Evolutionary conservation across 2,888 invertebrate genomes (phyloP).

Genomic region (Lissonota sp.): DNA sequence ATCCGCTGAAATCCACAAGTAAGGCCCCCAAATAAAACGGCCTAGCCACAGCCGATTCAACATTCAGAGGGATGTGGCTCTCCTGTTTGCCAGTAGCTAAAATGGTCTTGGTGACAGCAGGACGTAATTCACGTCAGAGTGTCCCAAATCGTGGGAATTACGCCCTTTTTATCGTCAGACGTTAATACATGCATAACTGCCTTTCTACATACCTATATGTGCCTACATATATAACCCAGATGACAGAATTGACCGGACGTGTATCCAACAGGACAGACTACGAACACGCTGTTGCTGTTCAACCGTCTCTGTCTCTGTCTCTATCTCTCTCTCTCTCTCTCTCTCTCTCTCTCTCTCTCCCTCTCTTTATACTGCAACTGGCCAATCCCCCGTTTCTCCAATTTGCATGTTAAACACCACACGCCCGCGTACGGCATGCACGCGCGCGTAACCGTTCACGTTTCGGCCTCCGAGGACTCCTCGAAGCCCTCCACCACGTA

Average conservation of each 20-base stretch:
- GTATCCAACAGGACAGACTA: slow-evolving; percentile 56
- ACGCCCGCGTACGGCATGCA: slow-evolving; percentile 52
- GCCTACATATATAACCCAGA: slow-evolving; percentile 4
- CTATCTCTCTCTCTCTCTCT: slow-evolving; percentile 32
- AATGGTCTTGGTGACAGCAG: no score
- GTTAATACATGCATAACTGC: slow-evolving; percentile 32
- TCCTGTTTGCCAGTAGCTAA: no score
- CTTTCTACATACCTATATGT: slow-evolving; percentile 13
- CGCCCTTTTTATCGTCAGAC: no score
- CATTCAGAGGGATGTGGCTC: no score
- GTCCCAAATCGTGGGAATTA: no score
- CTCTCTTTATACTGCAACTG: slow-evolving; percentile 60
- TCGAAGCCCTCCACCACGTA: slow-evolving; percentile 39
- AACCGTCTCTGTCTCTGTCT: slow-evolving; percentile 41
- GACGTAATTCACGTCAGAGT: no score
- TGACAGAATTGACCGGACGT: slow-evolving; percentile 55
- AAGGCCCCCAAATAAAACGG: no score
- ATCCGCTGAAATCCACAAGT: no score
- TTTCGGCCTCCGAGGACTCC: slow-evolving; percentile 64
- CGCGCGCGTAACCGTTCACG: slow-evolving; percentile 57
- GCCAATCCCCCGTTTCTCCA: slow-evolving; percentile 80
- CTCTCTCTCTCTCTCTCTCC: no score
- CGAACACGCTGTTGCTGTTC: slow-evolving; percentile 56
- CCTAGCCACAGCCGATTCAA: no score
- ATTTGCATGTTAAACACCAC: slow-evolving; percentile 81